Percentiles rank a stretch among this genome's conserved stretches.
phyloP scores from a whole-genome alignment of 2,113 vertebrate species.

The Bubo blakistoni region DNA sequence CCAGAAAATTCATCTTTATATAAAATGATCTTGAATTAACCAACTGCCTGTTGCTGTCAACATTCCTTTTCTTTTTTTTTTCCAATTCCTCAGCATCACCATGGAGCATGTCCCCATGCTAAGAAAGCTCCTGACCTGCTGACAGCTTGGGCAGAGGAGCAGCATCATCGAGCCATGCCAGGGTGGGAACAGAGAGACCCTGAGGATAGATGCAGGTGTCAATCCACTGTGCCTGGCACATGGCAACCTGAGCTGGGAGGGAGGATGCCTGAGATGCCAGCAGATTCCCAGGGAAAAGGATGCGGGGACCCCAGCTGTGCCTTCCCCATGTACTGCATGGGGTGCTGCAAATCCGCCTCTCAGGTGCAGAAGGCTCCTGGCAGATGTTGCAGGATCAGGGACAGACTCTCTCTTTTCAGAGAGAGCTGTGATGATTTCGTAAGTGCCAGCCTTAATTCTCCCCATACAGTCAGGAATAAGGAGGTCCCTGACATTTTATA shows the following conservation, averaged over 20 bases:
- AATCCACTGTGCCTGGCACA: not conserved
- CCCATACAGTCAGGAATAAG: not conserved
- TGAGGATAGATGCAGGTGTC: not conserved
- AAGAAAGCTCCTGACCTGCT: not conserved
- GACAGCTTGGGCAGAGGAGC: not conserved
- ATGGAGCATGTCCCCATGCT: not conserved
- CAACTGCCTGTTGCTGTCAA: not conserved
- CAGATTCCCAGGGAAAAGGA: not conserved
- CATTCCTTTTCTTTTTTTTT: not conserved
- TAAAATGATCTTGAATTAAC: not conserved
- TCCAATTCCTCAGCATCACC: not conserved
- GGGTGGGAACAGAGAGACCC: not conserved
- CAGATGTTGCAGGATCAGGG: not conserved
- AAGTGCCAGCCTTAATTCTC: not conserved
- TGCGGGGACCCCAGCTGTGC: not conserved
- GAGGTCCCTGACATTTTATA: not conserved
- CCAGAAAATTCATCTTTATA: not conserved
- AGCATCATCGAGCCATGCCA: accelerated
- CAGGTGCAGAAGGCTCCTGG: not conserved
- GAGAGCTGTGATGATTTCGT: not conserved
- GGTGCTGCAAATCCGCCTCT: not conserved
- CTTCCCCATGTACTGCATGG: not conserved
- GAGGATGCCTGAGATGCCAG: not conserved
- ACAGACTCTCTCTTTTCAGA: not conserved
- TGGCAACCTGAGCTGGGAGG: not conserved